phyloP scores from a whole-genome alignment of 35 echinoderm and acorn worm genomes.

The Apostichopus japonicus region DNA sequence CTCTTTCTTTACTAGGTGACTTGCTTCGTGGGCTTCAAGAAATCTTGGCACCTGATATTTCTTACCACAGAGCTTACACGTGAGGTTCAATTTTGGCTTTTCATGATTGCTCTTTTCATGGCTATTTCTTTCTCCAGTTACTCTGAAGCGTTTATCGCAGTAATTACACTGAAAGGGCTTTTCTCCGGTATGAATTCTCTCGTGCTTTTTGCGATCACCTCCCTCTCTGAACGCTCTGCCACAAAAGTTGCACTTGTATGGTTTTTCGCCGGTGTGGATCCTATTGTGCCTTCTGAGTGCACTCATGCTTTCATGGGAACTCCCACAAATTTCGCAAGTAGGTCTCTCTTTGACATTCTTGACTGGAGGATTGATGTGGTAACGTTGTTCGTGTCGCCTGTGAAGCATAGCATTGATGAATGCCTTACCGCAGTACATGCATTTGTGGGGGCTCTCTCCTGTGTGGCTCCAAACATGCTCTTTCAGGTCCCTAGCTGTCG shows the following conservation, averaged over 20 bases:
- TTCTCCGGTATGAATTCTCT: background rate
- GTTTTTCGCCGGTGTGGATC: background rate
- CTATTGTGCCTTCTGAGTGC: background rate
- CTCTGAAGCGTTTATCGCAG: constrained; percentile 1
- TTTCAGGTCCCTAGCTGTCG: background rate
- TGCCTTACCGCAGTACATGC: background rate
- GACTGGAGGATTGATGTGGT: background rate
- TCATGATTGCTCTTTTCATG: background rate
- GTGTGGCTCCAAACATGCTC: constrained; percentile 10
- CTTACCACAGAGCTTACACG: background rate
- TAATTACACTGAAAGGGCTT: background rate
- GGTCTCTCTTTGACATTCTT: background rate
- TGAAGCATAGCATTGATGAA: background rate
- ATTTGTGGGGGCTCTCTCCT: constrained; percentile 11
- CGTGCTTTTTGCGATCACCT: background rate
- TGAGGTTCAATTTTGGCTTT: background rate
- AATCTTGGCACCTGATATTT: background rate
- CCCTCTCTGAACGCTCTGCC: background rate
- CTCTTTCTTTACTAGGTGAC: background rate
- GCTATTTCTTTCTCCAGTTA: background rate
- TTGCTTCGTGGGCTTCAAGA: background rate
- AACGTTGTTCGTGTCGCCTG: background rate
- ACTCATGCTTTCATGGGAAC: background rate
- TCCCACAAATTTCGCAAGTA: constrained; percentile 1
- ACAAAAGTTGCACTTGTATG: background rate